Conservation (phyloP, 2,797 vertebrate species). For the Crax fasciolata region DNA sequence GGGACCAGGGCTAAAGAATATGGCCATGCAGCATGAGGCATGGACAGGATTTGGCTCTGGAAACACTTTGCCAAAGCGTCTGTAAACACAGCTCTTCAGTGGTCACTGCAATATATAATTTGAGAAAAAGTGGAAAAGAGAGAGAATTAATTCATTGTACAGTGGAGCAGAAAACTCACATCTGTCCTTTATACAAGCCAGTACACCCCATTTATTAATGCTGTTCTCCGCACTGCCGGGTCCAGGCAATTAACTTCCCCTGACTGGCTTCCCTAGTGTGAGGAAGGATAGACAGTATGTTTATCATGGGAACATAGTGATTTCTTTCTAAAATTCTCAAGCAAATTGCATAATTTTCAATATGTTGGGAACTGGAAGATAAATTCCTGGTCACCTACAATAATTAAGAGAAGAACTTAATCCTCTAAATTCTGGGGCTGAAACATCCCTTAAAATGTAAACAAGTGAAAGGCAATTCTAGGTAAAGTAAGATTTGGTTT, state of each 20-base stretch:
- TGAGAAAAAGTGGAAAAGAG: conserved; percentile 59
- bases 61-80: background rate
- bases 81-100: conserved; percentile 61
- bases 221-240: conserved; percentile 74
- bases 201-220: conserved; percentile 86
- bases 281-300: conserved; percentile 65
- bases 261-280: conserved; percentile 73
- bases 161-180: conserved; percentile 85
- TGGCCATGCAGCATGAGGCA: background rate
- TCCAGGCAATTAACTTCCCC: conserved; percentile 82
- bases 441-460: conserved; percentile 20
- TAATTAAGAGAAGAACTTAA: conserved; percentile 61
- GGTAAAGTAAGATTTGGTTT: background rate
- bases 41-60: background rate
- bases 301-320: conserved; percentile 70
- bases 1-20: background rate
- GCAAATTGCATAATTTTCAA: conserved; percentile 54
- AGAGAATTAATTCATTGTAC: conserved; percentile 80
- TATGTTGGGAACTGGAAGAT: conserved; percentile 33
- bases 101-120: conserved; percentile 70
- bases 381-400: conserved; percentile 3
- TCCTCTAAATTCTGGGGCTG: conserved; percentile 33
- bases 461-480: background rate
- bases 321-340: conserved; percentile 64
- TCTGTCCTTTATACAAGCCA: conserved; percentile 85